These are phyloP conservation scores for Sitta europaea DNA, from an alignment of 2,113 vertebrate genomes.

Conservation along the genomic window DNA sequence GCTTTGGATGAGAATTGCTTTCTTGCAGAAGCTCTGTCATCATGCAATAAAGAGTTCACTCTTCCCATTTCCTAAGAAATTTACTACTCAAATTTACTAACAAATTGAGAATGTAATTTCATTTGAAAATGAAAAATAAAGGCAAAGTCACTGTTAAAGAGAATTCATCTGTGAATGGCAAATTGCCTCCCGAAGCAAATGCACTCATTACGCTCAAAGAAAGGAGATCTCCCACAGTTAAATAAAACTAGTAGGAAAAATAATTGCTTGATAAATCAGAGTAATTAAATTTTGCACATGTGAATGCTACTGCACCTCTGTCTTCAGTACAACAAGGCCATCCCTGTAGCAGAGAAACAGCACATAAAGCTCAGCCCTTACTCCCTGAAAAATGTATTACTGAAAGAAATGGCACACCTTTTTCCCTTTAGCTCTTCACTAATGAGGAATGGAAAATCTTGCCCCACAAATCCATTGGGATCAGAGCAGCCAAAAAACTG, in stretches of 20 bases:
- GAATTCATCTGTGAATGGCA: slow-evolving; percentile 51
- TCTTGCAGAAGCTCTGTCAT: background rate
- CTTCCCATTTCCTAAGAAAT: background rate
- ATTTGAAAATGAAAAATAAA: slow-evolving; percentile 45
- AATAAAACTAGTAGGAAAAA: slow-evolving; percentile 45
- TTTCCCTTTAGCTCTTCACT: background rate
- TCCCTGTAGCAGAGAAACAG: background rate
- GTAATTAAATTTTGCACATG: slow-evolving; percentile 46
- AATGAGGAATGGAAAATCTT: background rate
- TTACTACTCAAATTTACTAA: slow-evolving; percentile 14
- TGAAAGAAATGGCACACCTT: background rate
- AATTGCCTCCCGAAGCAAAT: slow-evolving; percentile 52
- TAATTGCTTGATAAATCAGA: slow-evolving; percentile 54
- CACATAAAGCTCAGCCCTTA: background rate
- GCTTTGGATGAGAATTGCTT: background rate
- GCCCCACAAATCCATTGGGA: background rate
- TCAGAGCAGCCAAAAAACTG: background rate
- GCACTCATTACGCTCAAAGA: slow-evolving; percentile 17
- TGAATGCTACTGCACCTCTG: background rate
- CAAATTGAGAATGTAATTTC: slow-evolving; percentile 43
- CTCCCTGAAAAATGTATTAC: background rate
- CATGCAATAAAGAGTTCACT: background rate
- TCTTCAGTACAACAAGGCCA: background rate
- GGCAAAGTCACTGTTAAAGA: background rate
- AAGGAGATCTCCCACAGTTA: slow-evolving; percentile 27